Conservation (phyloP, 92 coral and sea anemone genomes). For the Epizoanthus rinbou region DNA sequence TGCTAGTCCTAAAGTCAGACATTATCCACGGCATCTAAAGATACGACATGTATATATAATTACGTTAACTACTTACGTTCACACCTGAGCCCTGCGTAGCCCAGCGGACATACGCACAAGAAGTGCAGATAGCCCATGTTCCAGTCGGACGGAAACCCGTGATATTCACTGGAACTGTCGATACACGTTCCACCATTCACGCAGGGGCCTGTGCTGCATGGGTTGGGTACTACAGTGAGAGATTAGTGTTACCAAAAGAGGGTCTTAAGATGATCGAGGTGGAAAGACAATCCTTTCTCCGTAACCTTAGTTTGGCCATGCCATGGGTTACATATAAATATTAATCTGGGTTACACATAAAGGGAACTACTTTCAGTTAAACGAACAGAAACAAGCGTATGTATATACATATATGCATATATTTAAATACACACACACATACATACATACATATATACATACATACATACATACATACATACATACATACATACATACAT, state of each 20-base stretch:
- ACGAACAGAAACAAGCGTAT: neutral
- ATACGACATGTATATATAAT: neutral
- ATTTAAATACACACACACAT: too few species aligned
- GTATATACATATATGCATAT: neutral
- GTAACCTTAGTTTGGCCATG: neutral
- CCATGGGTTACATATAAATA: too few species aligned
- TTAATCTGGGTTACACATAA: neutral
- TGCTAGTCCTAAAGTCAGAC: too few species aligned
- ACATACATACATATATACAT: too few species aligned
- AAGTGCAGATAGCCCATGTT: slow-evolving; percentile 78
- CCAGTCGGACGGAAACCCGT: slow-evolving; percentile 92
- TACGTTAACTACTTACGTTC: slow-evolving; percentile 48
- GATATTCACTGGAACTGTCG: slow-evolving; percentile 87
- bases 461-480: too few species aligned
- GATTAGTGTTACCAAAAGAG: too few species aligned
- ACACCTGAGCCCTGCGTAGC: slow-evolving; percentile 70
- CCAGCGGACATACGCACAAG: slow-evolving; percentile 66
- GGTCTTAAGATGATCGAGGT: neutral
- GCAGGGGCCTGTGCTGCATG: slow-evolving; percentile 87
- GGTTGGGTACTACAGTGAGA: slow-evolving; percentile 74
- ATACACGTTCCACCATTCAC: slow-evolving; percentile 87
- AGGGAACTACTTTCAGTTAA: too few species aligned
- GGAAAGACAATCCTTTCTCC: neutral
- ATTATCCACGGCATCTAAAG: too few species aligned
- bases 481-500: too few species aligned